Base-by-base conservation (phyloP, 2,888 invertebrate genomes). In the Leptinotarsa tumamoca region DNA sequence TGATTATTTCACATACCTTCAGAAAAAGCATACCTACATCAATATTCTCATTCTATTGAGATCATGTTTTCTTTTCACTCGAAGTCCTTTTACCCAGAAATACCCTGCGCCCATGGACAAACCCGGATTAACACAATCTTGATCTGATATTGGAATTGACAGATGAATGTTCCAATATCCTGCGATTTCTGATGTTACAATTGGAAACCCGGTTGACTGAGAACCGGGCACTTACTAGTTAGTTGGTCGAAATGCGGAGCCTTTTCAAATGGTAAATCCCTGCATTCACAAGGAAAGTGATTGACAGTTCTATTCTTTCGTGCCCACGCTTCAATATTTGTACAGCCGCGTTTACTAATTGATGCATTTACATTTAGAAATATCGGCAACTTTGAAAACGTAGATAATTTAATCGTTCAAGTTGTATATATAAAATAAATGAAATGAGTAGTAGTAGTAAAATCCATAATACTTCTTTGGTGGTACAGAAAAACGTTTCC, bases 211-310 rank as follows among this genome's bases (percentile, higher is more conserved):
- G 81, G 85, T 84, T 85, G 86, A 86, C 86, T 86, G 85, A 82
- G 85, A 87, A 87, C 87, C 87, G 86, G 86, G 86, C 87, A 87
- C 86, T 87, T 87, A 86, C 86, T 83, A 85, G 86, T 85, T 83
- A 85, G 85, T 85, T 85, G 84, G 74, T 33, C 49, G 78, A 23
- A 43, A 10, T 43, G 56, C 83, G 84, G 85, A 83, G 80, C 82
- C 82, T 84, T 87, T 87, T 87, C 86, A 86, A 86, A 87, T 87
- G 87, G 78, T 87, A 87, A 58, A 87, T 87, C 87, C 83, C 79
- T 76, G 83, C 81, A 85, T 86, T 85, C 84, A 85, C 79, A 82
- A 83, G 82, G 71, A 75, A 75, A 72, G 82, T 87, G 87, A 87
- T 87, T 87, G 87, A 87, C 87, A 84, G 84, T 82, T 82, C 85